These are phyloP conservation scores for Hemibates koningsi DNA, from an alignment of 2,113 vertebrate genomes.

Conservation along the genomic window DNA sequence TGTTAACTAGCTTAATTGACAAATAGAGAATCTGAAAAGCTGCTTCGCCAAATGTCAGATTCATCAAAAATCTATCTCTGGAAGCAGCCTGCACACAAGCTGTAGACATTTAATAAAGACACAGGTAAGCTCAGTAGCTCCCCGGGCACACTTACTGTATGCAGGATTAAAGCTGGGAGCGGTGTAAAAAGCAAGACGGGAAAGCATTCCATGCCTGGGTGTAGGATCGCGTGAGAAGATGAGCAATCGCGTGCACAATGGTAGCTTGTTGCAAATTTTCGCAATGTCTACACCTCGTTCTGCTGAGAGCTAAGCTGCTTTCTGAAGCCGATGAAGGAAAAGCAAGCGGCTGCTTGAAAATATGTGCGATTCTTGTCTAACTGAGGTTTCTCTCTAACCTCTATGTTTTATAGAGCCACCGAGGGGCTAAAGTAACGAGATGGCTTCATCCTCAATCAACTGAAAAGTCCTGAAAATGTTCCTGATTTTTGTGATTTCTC, in stretches of 20 bases:
- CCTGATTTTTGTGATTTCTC: not conserved
- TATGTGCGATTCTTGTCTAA: not conserved
- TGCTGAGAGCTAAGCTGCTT: conserved; percentile 21
- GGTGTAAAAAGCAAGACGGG: not conserved
- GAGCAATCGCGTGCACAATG: not conserved
- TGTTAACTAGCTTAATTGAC: not conserved
- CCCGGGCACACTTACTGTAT: conserved; percentile 26
- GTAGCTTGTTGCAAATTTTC: not conserved
- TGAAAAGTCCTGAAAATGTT: not conserved
- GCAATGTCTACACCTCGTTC: not conserved
- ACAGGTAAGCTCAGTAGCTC: conserved; percentile 58
- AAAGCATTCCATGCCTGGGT: not conserved
- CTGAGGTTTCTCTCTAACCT: not conserved
- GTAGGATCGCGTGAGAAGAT: not conserved
- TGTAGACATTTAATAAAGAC: conserved; percentile 54
- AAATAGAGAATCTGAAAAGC: conserved; percentile 4
- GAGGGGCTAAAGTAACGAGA: not conserved
- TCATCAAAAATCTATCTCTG: conserved; percentile 38
- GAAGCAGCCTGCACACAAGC: conserved; percentile 9
- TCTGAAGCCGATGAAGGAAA: not conserved
- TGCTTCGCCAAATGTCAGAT: conserved; percentile 35
- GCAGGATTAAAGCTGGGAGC: conserved; percentile 25
- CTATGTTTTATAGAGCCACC: not conserved
- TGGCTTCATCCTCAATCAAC: not conserved
- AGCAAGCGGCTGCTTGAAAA: conserved; percentile 3